Percentiles rank a stretch among this genome's conserved stretches.
Conservation (phyloP, 1,140 invertebrate genomes). For the Harpegnathos saltator region DNA sequence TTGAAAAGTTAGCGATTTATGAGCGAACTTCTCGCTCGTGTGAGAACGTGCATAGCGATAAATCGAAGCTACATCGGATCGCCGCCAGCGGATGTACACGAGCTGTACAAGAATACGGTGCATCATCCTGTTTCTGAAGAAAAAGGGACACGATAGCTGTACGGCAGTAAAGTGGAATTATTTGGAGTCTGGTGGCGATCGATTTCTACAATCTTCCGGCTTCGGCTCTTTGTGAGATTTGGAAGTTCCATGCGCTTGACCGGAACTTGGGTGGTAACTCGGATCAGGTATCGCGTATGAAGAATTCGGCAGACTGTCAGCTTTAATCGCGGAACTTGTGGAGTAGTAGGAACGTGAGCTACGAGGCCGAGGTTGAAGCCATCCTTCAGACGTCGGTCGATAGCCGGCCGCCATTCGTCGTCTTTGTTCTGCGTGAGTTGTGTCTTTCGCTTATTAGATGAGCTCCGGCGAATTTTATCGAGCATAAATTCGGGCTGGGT, state of each 20-base stretch:
- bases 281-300: no score
- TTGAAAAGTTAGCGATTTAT: constrained; percentile 67
- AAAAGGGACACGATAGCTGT: constrained; percentile 25
- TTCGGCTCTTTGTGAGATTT: neutral
- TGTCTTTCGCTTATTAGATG: no score
- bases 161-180: constrained; percentile 25
- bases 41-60: constrained; percentile 61
- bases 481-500: no score
- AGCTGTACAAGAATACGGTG: constrained; percentile 57
- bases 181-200: constrained; percentile 2
- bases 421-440: no score
- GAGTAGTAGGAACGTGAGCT: no score
- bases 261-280: neutral
- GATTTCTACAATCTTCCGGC: neutral
- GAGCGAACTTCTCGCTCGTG: constrained; percentile 58
- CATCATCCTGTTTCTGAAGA: constrained; percentile 34
- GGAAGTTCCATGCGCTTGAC: neutral
- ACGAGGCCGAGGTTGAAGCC: no score
- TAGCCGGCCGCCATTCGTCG: no score
- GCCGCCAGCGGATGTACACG: constrained; percentile 51
- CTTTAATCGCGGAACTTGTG: no score
- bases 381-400: no score
- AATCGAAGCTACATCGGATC: constrained; percentile 55
- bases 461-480: no score
- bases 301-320: no score